A percentile compares a stretch with the other conserved stretches of the same genome.
Conservation (phyloP, 2,113 vertebrate species). For the Melanerpes formicivorus region DNA sequence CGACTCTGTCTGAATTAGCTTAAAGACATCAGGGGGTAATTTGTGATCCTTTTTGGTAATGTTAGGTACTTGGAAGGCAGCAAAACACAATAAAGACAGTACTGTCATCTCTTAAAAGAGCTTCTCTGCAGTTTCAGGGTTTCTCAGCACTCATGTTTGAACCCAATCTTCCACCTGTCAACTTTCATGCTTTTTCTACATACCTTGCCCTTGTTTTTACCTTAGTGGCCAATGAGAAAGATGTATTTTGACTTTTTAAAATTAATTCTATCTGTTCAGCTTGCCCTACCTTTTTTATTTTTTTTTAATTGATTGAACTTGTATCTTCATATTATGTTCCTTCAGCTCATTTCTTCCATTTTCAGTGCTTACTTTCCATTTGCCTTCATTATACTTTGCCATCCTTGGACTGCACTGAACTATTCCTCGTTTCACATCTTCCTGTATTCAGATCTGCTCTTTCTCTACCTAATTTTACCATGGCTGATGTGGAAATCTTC, state of each 20-base stretch:
- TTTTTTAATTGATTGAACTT: conserved; percentile 23
- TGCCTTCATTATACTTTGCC: conserved; percentile 25
- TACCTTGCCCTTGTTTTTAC: conserved; percentile 17
- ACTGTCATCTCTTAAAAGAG: not conserved
- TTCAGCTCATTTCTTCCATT: not conserved
- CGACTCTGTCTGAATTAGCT: not conserved
- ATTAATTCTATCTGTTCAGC: not conserved
- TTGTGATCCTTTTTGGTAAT: not conserved
- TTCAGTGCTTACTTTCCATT: conserved; percentile 21
- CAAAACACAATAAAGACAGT: not conserved
- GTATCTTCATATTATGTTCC: not conserved
- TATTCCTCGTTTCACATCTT: not conserved
- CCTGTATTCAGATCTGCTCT: not conserved
- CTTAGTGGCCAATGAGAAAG: not conserved
- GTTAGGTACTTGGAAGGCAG: not conserved
- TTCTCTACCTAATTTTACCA: conserved; percentile 32
- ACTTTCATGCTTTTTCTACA: not conserved
- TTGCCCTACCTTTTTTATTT: not conserved
- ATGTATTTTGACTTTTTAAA: conserved; percentile 29
- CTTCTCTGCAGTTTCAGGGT: not conserved
- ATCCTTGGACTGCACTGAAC: conserved; percentile 31
- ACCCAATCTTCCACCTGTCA: not conserved
- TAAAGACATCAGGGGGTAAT: conserved; percentile 15
- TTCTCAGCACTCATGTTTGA: not conserved
- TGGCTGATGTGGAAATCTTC: not conserved